These are phyloP conservation scores for Pseudococcus jackbeardsleyi DNA, from an alignment of 2,888 invertebrate genomes.

Conservation along the genomic window DNA sequence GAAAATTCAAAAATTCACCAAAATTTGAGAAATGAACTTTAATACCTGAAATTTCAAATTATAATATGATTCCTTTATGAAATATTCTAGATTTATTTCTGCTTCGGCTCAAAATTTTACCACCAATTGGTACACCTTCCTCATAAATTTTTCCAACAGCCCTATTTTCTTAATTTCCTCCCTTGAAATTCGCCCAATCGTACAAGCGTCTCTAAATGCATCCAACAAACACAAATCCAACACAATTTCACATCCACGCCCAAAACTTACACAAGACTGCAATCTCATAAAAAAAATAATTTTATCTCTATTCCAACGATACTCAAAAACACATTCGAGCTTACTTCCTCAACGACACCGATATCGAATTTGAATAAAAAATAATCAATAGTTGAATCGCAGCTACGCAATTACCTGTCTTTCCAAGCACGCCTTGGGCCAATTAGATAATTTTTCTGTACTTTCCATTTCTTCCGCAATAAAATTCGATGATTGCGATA, in stretches of 20 bases:
- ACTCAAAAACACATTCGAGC: neutral
- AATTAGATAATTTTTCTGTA: slow-evolving; percentile 73
- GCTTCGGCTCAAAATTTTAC: too few relatives aligned
- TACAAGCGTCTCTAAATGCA: neutral
- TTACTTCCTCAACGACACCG: neutral
- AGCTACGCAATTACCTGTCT: slow-evolving; percentile 68
- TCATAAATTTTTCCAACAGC: too few relatives aligned
- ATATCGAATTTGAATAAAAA: slow-evolving; percentile 13
- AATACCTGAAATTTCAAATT: too few relatives aligned
- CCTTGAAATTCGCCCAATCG: too few relatives aligned
- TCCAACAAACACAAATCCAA: neutral
- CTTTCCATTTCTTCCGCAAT: slow-evolving; percentile 74
- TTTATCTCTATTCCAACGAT: neutral
- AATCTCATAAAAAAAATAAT: neutral
- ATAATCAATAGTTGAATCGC: slow-evolving; percentile 25
- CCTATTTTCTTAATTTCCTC: too few relatives aligned
- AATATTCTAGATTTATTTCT: too few relatives aligned
- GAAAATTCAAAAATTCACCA: too few relatives aligned
- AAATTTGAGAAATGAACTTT: too few relatives aligned
- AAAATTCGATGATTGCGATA: slow-evolving; percentile 72
- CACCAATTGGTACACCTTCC: too few relatives aligned
- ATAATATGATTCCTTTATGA: too few relatives aligned
- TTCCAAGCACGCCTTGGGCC: slow-evolving; percentile 73
- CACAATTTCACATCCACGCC: neutral
- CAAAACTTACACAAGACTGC: neutral